Percentiles rank a stretch among this genome's conserved stretches.
phyloP scores from a whole-genome alignment of 2,113 vertebrate genomes.

The Peromyscus polionotus region DNA sequence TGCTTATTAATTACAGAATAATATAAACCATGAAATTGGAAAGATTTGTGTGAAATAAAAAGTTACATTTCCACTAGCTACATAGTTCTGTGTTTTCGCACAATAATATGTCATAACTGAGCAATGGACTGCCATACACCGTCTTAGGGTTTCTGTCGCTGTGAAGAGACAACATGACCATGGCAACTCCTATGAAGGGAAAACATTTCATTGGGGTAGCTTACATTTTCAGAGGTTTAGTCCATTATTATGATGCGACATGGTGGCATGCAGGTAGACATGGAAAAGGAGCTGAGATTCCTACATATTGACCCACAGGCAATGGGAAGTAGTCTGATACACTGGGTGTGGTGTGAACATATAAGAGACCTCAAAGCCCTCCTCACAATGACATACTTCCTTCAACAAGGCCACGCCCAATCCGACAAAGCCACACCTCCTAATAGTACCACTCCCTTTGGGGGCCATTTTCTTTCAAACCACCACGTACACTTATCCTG shows the following conservation, averaged over 20 bases:
- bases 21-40: slow-evolving; percentile 68
- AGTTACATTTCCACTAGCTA: background rate
- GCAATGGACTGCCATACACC: background rate
- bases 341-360: background rate
- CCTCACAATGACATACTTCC: background rate
- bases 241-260: background rate
- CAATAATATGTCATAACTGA: background rate
- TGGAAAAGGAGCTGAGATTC: background rate
- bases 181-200: background rate
- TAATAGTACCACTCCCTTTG: background rate
- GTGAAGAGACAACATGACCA: background rate
- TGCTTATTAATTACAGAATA: slow-evolving; percentile 59
- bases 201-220: background rate
- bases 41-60: slow-evolving; percentile 48
- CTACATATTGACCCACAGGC: background rate
- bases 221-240: background rate
- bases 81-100: background rate
- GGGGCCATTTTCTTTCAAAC: background rate
- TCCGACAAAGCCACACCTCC: background rate
- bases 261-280: background rate
- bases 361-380: background rate
- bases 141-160: background rate
- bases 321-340: background rate
- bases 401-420: background rate
- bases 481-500: background rate